phyloP scores from a whole-genome alignment of 2,888 invertebrate genomes.

The Dioctria linearis region DNA sequence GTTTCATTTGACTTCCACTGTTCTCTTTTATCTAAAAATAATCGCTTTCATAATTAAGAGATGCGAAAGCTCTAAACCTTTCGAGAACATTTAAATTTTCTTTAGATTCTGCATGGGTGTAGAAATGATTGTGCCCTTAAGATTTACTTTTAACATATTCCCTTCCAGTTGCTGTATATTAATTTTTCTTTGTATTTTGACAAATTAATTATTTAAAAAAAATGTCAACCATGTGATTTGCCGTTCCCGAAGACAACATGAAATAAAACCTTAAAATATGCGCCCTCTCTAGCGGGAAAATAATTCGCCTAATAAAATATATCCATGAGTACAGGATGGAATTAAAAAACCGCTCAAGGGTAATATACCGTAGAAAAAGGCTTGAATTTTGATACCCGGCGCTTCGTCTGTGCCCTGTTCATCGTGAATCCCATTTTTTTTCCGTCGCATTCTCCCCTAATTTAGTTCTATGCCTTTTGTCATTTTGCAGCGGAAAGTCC shows the following conservation, averaged over 20 bases:
- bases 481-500: slow-evolving; percentile 39
- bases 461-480: slow-evolving; percentile 33
- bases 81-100: too few species aligned
- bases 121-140: too few species aligned
- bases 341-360: slow-evolving; percentile 37
- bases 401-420: not conserved
- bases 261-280: not conserved
- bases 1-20: too few species aligned
- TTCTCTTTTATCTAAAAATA: too few species aligned
- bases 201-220: slow-evolving; percentile 34
- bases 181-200: slow-evolving; percentile 3
- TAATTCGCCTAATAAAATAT: slow-evolving; percentile 34
- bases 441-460: slow-evolving; percentile 27
- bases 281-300: not conserved
- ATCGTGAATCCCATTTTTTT: slow-evolving; percentile 9
- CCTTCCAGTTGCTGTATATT: too few species aligned
- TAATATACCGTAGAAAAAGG: slow-evolving; percentile 27
- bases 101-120: too few species aligned
- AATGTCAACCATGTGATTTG: slow-evolving; percentile 31
- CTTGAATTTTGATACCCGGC: slow-evolving; percentile 42
- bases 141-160: too few species aligned
- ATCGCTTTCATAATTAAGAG: too few species aligned
- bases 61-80: too few species aligned
- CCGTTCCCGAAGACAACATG: slow-evolving; percentile 12
- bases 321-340: slow-evolving; percentile 2